Percentiles rank a stretch among this genome's conserved stretches.
phyloP scores from a whole-genome alignment of 2,888 invertebrate genomes.

The Agriotes lineatus region DNA sequence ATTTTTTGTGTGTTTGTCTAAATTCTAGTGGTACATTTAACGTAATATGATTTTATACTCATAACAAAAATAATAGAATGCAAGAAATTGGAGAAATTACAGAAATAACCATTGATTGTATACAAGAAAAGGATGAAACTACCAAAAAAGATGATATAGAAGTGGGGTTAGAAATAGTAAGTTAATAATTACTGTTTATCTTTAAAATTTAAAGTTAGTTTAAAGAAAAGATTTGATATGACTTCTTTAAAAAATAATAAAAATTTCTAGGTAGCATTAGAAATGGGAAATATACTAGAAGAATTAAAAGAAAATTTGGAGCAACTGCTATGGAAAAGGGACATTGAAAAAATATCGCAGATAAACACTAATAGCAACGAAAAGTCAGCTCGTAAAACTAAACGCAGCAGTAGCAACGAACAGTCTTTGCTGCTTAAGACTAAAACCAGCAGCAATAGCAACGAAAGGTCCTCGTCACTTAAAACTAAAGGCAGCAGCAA shows the following conservation, averaged over 20 bases:
- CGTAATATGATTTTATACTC: not conserved
- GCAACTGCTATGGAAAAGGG: not conserved
- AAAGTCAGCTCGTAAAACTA: too few relatives aligned
- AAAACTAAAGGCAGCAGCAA: too few relatives aligned
- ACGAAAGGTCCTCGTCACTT: too few relatives aligned
- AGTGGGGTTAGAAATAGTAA: slow-evolving; percentile 29
- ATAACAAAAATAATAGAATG: not conserved
- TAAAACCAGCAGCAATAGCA: too few relatives aligned
- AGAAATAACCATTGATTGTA: not conserved
- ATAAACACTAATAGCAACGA: not conserved
- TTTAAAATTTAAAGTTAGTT: too few relatives aligned
- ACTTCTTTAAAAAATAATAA: not conserved
- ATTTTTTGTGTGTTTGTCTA: slow-evolving; percentile 12
- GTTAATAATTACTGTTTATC: not conserved
- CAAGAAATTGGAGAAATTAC: slow-evolving; percentile 22
- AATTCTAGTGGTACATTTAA: not conserved
- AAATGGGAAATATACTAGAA: slow-evolving; percentile 26
- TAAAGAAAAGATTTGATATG: too few relatives aligned
- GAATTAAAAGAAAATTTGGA: slow-evolving; percentile 21
- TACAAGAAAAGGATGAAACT: not conserved
- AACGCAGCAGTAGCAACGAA: too few relatives aligned
- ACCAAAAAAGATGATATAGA: slow-evolving; percentile 14
- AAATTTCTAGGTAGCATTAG: slow-evolving; percentile 9
- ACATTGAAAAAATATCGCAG: not conserved
- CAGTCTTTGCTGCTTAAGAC: too few relatives aligned